Conservation (phyloP, 2,888 invertebrate species). For the Conomelus anceps region DNA sequence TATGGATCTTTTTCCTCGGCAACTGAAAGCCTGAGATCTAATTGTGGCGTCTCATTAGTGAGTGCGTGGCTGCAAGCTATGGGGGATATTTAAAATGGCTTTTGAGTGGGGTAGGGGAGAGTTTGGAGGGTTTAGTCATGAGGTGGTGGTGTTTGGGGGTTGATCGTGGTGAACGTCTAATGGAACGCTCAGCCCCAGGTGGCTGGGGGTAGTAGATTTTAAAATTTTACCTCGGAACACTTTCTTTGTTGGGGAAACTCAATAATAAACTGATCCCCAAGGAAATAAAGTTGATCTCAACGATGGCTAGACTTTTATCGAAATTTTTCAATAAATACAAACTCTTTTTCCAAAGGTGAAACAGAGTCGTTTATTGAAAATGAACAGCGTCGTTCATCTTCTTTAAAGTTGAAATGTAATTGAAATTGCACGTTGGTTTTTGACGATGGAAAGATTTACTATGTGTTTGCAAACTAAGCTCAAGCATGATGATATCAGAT, state of each 20-base stretch:
- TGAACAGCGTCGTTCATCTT: not conserved
- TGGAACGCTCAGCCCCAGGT: not conserved
- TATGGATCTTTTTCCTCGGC: not conserved
- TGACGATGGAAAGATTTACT: not conserved
- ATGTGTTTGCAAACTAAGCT: not conserved
- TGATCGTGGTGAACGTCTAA: not conserved
- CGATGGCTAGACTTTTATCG: not conserved
- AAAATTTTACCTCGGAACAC: not conserved
- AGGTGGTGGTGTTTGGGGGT: not conserved
- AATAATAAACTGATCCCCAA: not conserved
- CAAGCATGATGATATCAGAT: not conserved
- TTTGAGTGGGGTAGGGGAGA: not conserved
- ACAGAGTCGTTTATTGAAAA: not conserved
- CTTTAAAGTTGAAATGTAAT: too few relatives aligned
- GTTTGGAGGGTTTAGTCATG: not conserved
- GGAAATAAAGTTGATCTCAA: not conserved
- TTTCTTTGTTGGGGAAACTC: not conserved
- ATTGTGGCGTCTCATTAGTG: not conserved
- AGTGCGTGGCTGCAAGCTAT: not conserved
- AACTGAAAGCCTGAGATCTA: not conserved
- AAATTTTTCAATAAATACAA: not conserved
- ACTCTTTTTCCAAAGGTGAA: not conserved
- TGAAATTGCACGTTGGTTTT: not conserved
- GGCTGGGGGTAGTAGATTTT: not conserved
- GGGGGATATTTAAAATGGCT: not conserved